Conservation (phyloP, 30 jellyfish, hydroid and myxozoan species). For the Cassiopea xamachana region DNA sequence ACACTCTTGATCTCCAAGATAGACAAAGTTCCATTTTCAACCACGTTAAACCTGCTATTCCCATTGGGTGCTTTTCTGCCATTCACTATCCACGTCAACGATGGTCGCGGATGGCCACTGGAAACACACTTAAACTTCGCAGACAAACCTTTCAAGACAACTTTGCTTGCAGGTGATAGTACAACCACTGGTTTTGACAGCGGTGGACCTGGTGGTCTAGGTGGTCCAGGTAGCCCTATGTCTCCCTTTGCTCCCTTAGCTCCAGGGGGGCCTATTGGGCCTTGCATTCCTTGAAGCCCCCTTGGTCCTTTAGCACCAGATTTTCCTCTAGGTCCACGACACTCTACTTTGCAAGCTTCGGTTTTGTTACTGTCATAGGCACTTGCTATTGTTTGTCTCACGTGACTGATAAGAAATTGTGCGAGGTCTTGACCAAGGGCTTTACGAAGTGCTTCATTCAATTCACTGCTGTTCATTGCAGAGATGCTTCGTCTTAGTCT, state of each 20-base stretch:
- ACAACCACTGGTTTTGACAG: conserved; percentile 5
- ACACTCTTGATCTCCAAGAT: not conserved
- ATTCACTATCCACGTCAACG: not conserved
- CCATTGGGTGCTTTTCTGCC: not conserved
- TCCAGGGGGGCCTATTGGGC: conserved; percentile 27
- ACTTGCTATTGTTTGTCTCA: too few relatives aligned
- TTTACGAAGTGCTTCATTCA: too few relatives aligned
- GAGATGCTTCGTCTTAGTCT: too few relatives aligned
- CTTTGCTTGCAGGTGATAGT: not conserved
- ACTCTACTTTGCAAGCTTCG: too few relatives aligned
- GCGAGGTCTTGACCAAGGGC: too few relatives aligned
- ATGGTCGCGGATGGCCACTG: conserved; percentile 4
- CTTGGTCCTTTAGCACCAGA: conserved; percentile 9
- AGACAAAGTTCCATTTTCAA: not conserved
- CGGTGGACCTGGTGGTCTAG: conserved; percentile 14
- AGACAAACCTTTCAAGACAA: not conserved
- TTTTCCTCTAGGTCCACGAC: conserved; percentile 11
- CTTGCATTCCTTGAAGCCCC: conserved; percentile 3
- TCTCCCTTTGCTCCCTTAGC: not conserved
- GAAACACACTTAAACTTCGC: not conserved
- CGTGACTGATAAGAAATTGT: too few relatives aligned
- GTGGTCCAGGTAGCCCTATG: conserved; percentile 37
- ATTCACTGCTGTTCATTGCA: too few relatives aligned
- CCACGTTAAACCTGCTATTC: not conserved
- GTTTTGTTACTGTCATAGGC: too few relatives aligned